phyloP scores from a whole-genome alignment of 2,888 invertebrate genomes.

The Phoronis australis region DNA sequence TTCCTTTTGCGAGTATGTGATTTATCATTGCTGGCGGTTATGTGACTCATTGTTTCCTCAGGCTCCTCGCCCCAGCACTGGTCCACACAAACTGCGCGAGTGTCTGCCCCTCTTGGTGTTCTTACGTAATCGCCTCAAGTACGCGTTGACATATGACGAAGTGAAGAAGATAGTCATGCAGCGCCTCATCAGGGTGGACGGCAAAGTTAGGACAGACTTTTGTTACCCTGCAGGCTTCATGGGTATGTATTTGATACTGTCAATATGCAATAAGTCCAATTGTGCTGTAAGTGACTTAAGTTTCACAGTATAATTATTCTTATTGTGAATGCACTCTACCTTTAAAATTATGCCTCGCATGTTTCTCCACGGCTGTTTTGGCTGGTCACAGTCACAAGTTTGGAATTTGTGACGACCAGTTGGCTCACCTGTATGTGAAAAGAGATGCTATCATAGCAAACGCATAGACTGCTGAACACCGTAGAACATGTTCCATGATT shows the following conservation, averaged over 20 bases:
- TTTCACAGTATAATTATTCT: too few relatives aligned
- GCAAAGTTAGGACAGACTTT: slow-evolving; percentile 94
- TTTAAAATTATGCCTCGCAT: too few relatives aligned
- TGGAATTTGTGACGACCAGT: too few relatives aligned
- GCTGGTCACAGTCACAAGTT: too few relatives aligned
- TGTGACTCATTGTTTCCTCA: slow-evolving; percentile 15
- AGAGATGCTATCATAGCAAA: too few relatives aligned
- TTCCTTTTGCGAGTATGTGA: not conserved
- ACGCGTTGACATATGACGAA: slow-evolving; percentile 93
- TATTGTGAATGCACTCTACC: too few relatives aligned
- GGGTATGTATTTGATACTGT: slow-evolving; percentile 68
- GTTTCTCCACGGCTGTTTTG: too few relatives aligned
- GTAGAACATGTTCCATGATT: too few relatives aligned
- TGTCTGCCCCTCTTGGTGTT: slow-evolving; percentile 94
- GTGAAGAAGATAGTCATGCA: slow-evolving; percentile 98
- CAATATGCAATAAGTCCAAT: too few relatives aligned
- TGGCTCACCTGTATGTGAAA: too few relatives aligned
- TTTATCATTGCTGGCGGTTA: not conserved
- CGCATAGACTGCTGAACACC: too few relatives aligned
- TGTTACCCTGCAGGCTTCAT: slow-evolving; percentile 98
- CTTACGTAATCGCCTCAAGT: slow-evolving; percentile 94
- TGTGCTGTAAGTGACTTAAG: too few relatives aligned
- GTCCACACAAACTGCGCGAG: slow-evolving; percentile 96
- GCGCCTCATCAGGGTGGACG: slow-evolving; percentile 95
- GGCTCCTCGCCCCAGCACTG: slow-evolving; percentile 94